Evolutionary conservation across 2,888 invertebrate species (phyloP).

Genomic region (Lycophotia porphyrea): DNA sequence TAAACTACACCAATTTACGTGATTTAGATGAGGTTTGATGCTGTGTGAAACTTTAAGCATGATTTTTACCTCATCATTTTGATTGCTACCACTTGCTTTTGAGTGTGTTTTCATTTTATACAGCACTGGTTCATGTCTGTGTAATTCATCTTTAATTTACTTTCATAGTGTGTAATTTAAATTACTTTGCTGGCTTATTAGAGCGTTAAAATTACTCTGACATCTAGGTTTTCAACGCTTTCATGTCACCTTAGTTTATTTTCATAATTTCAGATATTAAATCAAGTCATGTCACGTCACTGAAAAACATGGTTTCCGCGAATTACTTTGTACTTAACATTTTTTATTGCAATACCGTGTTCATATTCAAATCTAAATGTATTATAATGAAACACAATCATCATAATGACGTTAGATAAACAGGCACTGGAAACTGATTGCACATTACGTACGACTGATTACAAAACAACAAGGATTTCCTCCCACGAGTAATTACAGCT

Average conservation of each 20-base stretch:
- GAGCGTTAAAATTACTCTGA: conserved; percentile 39
- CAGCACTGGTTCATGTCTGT: conserved; percentile 41
- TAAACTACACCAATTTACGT: conserved; percentile 59
- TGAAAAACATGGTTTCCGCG: conserved; percentile 66
- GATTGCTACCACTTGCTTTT: conserved; percentile 43
- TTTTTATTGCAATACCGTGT: conserved; percentile 69
- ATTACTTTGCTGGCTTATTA: conserved; percentile 51
- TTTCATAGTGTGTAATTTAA: conserved; percentile 38
- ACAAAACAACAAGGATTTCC: conserved; percentile 86
- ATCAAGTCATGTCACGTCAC: conserved; percentile 37
- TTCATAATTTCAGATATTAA: conserved; percentile 42
- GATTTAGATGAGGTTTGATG: conserved; percentile 57
- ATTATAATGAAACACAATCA: conserved; percentile 87
- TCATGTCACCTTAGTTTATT: conserved; percentile 22
- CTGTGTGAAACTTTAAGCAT: conserved; percentile 62
- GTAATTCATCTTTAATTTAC: conserved; percentile 63
- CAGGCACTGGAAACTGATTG: conserved; percentile 79
- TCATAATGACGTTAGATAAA: conserved; percentile 83
- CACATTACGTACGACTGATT: conserved; percentile 81
- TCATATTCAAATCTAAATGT: conserved; percentile 79
- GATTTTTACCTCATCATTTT: conserved; percentile 64
- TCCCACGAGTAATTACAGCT: conserved; percentile 83
- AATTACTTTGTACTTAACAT: conserved; percentile 71
- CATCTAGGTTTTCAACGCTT: conserved; percentile 30
- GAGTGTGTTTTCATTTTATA: conserved; percentile 58